These are phyloP conservation scores for Colinus virginianus DNA, from an alignment of 2,113 vertebrate species.

Conservation along the genomic window DNA sequence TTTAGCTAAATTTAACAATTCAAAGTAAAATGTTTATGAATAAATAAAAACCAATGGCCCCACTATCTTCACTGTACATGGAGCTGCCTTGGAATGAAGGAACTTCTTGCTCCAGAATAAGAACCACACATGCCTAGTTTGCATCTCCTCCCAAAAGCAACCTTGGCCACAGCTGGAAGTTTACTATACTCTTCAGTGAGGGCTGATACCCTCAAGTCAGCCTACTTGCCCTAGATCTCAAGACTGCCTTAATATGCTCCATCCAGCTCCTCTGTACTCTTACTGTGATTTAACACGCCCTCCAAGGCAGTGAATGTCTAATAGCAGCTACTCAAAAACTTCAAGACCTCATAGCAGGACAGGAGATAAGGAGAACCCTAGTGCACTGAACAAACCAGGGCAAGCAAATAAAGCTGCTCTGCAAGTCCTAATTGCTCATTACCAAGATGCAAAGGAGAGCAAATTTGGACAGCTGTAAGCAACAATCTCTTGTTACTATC, in stretches of 20 bases:
- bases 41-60: neutral
- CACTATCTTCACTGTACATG: neutral
- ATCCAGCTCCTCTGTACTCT: neutral
- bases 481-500: neutral
- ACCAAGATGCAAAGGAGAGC: neutral
- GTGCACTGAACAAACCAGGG: neutral
- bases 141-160: neutral
- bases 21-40: neutral
- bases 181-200: neutral
- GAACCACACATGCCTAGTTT: neutral
- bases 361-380: neutral
- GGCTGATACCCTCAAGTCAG: neutral
- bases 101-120: neutral
- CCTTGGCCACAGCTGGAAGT: neutral
- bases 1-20: neutral
- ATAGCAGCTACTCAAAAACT: neutral
- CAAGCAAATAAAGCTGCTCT: constrained; percentile 28
- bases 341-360: neutral
- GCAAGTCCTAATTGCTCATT: constrained; percentile 14
- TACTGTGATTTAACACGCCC: neutral
- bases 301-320: neutral
- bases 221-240: neutral
- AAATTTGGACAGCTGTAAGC: neutral
- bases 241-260: neutral
- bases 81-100: neutral